phyloP scores from a whole-genome alignment of 1,140 invertebrate species.

The Procambarus clarkii region DNA sequence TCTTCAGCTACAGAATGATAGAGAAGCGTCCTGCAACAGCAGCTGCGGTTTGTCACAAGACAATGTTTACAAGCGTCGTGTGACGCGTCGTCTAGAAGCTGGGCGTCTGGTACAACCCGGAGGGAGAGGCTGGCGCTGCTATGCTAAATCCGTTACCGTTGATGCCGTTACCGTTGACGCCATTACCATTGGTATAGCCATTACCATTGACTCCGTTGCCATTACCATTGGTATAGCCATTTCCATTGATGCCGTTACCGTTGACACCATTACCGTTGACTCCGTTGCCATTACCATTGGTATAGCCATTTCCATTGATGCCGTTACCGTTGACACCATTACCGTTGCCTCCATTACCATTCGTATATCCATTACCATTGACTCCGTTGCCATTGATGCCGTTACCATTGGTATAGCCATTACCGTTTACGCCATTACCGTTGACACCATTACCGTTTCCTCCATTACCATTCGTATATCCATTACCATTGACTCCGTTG shows the following conservation, averaged over 20 bases:
- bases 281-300: neutral
- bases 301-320: neutral
- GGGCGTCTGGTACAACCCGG: neutral
- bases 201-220: neutral
- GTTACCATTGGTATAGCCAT: neutral
- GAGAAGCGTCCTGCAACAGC: neutral
- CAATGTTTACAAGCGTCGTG: neutral
- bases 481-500: slow-evolving; percentile 1
- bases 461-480: slow-evolving; percentile 9
- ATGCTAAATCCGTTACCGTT: neutral
- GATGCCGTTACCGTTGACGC: neutral
- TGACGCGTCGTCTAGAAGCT: neutral
- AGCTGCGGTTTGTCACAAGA: neutral
- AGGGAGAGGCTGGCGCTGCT: neutral
- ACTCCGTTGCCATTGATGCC: neutral
- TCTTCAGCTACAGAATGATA: too few species aligned
- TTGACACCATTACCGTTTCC: neutral
- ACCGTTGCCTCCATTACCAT: slow-evolving; percentile 8
- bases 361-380: neutral
- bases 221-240: neutral
- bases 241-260: slow-evolving; percentile 1
- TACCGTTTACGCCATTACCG: neutral
- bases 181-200: neutral
- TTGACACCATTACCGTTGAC: slow-evolving; percentile 19
- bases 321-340: neutral